These are phyloP conservation scores for Manis javanica DNA, from an alignment of 2,797 vertebrate genomes.

Conservation along the genomic window DNA sequence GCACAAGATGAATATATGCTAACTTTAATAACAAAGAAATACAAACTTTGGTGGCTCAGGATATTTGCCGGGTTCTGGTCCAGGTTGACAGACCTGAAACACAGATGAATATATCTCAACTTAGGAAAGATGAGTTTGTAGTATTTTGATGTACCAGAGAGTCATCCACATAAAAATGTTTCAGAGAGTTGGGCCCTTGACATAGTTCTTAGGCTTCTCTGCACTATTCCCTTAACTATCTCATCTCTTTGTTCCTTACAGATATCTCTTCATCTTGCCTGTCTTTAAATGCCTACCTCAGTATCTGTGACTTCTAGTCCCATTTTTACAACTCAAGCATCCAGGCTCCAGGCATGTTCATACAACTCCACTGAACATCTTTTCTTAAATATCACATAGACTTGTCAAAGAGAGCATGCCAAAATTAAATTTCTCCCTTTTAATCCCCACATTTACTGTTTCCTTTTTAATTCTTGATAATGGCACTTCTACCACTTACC, in stretches of 20 bases:
- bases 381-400: neutral
- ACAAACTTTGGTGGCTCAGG: neutral
- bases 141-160: neutral
- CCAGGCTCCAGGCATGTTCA: neutral
- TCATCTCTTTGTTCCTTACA: neutral
- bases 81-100: neutral
- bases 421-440: neutral
- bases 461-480: neutral
- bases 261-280: constrained; percentile 19
- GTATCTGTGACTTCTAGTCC: neutral
- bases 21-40: neutral
- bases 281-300: neutral
- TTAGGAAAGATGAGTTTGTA: neutral
- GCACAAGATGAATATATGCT: neutral
- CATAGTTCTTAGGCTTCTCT: neutral
- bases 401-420: neutral
- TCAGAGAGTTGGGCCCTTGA: neutral
- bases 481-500: neutral
- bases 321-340: neutral
- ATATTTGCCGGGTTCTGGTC: neutral
- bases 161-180: neutral
- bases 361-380: neutral
- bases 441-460: neutral
- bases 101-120: neutral
- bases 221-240: neutral